phyloP scores from a whole-genome alignment of 1,140 invertebrate genomes.

The Leptoteleia sp. region DNA sequence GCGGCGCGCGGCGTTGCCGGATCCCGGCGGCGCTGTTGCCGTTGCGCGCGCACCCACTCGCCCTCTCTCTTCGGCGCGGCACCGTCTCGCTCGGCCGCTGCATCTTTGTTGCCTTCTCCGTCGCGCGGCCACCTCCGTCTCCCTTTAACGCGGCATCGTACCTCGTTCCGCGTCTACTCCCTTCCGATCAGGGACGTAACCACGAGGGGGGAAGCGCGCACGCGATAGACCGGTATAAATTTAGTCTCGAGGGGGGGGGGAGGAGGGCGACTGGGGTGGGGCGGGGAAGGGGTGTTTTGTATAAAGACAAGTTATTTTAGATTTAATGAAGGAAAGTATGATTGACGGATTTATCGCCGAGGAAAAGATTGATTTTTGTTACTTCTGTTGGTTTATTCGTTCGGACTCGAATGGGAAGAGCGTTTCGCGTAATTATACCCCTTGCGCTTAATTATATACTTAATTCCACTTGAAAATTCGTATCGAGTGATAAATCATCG shows the following conservation, averaged over 20 bases:
- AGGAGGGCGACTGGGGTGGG: too few relatives aligned
- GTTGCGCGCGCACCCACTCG: conserved; percentile 24
- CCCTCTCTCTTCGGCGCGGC: conserved; percentile 17
- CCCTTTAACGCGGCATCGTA: conserved; percentile 19
- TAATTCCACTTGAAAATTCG: too few relatives aligned
- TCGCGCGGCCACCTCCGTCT: not conserved
- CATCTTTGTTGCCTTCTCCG: conserved; percentile 18
- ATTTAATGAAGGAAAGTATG: conserved; percentile 16
- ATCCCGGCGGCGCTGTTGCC: conserved; percentile 12
- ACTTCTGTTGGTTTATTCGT: too few relatives aligned
- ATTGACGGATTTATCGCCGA: too few relatives aligned
- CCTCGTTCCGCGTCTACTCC: conserved; percentile 33
- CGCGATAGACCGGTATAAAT: conserved; percentile 43
- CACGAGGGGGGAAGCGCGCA: conserved; percentile 17
- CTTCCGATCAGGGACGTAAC: conserved; percentile 36
- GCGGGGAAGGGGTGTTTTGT: conserved; percentile 23
- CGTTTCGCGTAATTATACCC: too few relatives aligned
- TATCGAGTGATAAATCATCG: too few relatives aligned
- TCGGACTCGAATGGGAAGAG: too few relatives aligned
- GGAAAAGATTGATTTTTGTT: too few relatives aligned
- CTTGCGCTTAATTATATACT: too few relatives aligned
- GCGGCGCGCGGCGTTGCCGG: conserved; percentile 69
- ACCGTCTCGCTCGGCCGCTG: conserved; percentile 12
- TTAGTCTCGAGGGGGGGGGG: conserved; percentile 31
- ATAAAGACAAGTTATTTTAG: conserved; percentile 42